A percentile compares a stretch with the other conserved stretches of the same genome.
phyloP scores from a whole-genome alignment of 2,797 vertebrate species.

The Ibycter americanus region DNA sequence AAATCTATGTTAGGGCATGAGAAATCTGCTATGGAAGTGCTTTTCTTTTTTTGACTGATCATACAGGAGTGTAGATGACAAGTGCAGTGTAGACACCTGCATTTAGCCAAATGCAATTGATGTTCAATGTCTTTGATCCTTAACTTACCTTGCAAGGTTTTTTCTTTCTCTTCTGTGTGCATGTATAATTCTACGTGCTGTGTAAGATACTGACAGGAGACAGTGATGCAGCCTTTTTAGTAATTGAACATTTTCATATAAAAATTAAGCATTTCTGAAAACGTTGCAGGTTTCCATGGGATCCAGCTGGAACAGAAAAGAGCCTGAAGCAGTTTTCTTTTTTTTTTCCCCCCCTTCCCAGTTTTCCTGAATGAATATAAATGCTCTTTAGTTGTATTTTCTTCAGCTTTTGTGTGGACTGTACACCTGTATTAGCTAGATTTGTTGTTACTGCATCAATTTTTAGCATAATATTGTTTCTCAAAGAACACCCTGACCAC shows the following conservation, averaged over 20 bases:
- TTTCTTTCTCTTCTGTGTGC: not conserved
- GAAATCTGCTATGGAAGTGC: not conserved
- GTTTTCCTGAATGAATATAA: not conserved
- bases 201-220: not conserved
- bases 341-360: not conserved
- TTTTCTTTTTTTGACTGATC: not conserved
- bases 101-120: not conserved
- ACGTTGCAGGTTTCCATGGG: not conserved
- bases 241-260: not conserved
- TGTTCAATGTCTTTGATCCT: not conserved
- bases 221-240: conserved; percentile 1
- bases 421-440: not conserved
- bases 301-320: not conserved
- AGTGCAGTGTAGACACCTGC: not conserved
- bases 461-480: not conserved
- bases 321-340: not conserved
- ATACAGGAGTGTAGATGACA: not conserved
- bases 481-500: not conserved
- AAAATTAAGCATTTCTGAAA: conserved; percentile 32
- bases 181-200: not conserved
- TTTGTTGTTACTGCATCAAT: not conserved
- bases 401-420: not conserved
- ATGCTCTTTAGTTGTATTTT: not conserved
- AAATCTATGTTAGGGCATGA: not conserved
- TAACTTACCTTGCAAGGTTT: not conserved